Evolutionary conservation across 1,140 invertebrate genomes (phyloP), one percentile per base, ranked within the genome.

Genomic region (Drosophila seguyi): DNA sequence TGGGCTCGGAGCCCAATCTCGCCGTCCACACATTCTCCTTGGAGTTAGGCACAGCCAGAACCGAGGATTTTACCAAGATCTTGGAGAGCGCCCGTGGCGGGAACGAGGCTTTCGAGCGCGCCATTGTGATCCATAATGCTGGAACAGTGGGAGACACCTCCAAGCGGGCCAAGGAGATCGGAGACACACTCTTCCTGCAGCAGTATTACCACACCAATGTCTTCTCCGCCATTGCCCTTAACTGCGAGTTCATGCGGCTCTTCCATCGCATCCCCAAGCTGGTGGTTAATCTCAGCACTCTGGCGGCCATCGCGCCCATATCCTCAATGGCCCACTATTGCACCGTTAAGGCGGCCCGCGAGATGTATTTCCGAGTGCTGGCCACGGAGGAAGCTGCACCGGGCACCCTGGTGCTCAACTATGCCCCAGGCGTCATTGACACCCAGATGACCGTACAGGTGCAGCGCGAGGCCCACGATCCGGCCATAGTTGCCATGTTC

Each of bases 351-450:
- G 97, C 98, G 16, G 96, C 97, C n/a, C 93, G 98, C 55, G 97
- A 99, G 86, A 97, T 98, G 95, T 98, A 96, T 91, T 98, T 99
- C 85, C 95, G 95, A 88, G 95, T 96, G 34, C 93, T 99, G 48
- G 97, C 97, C 10, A 93, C 95, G 31, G 98, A 99, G 94, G 92
- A 93, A 63, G 13, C 75, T 0, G 14, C 63, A 1, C 95, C 97
- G 77, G 88, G 95, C 25, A 93, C 98, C 0, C 93, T 95, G 61
- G 96, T 99, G 11, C 92, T 99, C 4, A 99, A 96, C 93, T 99
- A 99, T 93, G 96, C 98, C 6, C 98, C 98, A 1, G 98, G 98
- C 27, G 97, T 98, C 5, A 96, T 99, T 4, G 94, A 98, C 72
- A 99, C 98, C 0, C 95, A 97, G 52, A 99, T 99, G 98, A 95